Evolutionary conservation across 2,797 vertebrate species (phyloP).

Genomic region (Sitta carolinensis): DNA sequence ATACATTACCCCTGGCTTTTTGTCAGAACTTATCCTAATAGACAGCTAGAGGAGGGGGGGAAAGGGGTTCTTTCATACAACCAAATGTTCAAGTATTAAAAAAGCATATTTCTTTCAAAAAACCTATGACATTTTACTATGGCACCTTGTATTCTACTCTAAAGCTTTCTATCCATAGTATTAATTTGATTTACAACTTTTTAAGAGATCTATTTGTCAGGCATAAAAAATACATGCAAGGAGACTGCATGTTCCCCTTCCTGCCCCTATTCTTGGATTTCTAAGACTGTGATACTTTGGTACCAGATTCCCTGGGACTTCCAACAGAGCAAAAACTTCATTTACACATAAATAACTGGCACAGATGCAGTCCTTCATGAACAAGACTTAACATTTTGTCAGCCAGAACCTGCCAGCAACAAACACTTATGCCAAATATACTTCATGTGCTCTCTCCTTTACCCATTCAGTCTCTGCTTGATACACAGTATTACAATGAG

Average conservation of each 20-base stretch:
- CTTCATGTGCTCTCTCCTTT: neutral
- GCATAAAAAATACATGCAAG: neutral
- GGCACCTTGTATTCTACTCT: neutral
- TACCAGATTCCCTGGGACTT: neutral
- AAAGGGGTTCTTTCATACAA: neutral
- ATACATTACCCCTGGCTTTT: neutral
- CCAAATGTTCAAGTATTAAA: neutral
- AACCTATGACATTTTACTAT: neutral
- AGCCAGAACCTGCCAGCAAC: neutral
- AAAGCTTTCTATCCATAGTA: neutral
- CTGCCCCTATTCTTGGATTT: neutral
- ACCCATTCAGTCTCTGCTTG: neutral
- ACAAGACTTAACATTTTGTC: neutral
- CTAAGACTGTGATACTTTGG: neutral
- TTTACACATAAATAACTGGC: neutral
- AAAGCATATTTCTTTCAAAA: neutral
- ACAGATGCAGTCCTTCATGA: neutral
- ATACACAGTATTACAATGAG: neutral
- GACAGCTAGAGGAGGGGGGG: rapidly evolving
- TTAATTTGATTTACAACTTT: neutral
- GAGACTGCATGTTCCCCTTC: neutral
- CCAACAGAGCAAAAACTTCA: neutral
- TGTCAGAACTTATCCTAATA: neutral
- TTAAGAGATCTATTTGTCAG: neutral
- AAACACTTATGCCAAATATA: neutral